Evolutionary conservation across 1,140 invertebrate species (phyloP), one percentile per base, ranked within the genome.

Genomic region (Drosophila dunni): DNA sequence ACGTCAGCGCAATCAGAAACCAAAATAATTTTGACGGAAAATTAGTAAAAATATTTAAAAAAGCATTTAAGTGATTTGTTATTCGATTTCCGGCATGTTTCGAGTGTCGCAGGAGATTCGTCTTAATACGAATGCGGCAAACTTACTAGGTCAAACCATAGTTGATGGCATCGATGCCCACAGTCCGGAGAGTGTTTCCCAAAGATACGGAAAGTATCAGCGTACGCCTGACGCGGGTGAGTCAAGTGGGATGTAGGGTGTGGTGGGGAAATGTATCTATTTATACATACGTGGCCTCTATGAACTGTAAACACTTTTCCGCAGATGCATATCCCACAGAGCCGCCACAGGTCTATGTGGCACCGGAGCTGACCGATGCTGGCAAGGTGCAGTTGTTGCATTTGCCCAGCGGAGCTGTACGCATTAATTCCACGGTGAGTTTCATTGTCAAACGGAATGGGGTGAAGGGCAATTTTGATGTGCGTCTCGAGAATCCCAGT

Each of bases 71-170:
- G 9, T 51, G 17, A 58, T 79, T 65, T 17, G 56, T 46, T 56
- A 36, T 24, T 38, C 50, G 9, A 79, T 61, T 65, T 38, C 57
- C 54, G 77, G 79, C 62, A 92, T 92, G 91, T 92, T 91, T 57
- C 85, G 81, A 78, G 81, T 91, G 75, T 92, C 91, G 57, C 91
- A 92, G 76, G 90, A 92, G 75, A 90, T 92, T 56, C 91, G 84
- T 61, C 67, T 92, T 10, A 91, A 91, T 62, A 90, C 84, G 10
- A 75, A 64, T 61, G 61, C 71, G 9, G 60, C 69, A 7, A 17
- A 58, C 34, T 24, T 38, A 7, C 13, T 63, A 42, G 38, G 53
- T 20, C 62, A 53, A 40, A 38, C 46, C n/a, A 48, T 64, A 65
- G 60, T 33, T 33, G 81, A 69, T 54, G 68, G 51, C 13, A 72